phyloP scores from a whole-genome alignment of 1,140 invertebrate species.

The Dinoponera quadriceps region DNA sequence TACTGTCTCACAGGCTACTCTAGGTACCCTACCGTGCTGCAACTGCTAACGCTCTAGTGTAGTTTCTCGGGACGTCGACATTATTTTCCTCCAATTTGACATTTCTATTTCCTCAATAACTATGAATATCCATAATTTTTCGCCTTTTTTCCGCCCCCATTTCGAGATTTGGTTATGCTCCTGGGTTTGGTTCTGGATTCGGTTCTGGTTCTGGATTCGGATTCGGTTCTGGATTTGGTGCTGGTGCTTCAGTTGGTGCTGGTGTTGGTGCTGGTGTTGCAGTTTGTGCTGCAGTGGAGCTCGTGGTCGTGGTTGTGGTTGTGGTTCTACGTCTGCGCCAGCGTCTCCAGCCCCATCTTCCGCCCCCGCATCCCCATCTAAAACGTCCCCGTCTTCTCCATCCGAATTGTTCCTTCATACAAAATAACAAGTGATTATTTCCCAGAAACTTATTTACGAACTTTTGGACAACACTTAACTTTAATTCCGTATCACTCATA shows the following conservation, averaged over 20 bases:
- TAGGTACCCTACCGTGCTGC: neutral
- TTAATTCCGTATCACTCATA: too few relatives aligned
- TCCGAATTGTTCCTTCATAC: conserved; percentile 6
- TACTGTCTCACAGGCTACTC: neutral
- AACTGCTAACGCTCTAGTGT: neutral
- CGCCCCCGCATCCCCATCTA: too few relatives aligned
- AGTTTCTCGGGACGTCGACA: neutral
- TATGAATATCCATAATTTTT: neutral
- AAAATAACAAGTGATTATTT: neutral
- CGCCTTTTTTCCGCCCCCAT: neutral
- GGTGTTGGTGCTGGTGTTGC: neutral
- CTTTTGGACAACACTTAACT: neutral
- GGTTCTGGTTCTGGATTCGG: too few relatives aligned
- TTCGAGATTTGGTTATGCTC: too few relatives aligned
- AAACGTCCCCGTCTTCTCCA: neutral
- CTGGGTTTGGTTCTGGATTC: too few relatives aligned
- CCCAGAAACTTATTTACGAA: too few relatives aligned
- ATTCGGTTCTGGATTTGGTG: too few relatives aligned
- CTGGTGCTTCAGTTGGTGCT: neutral
- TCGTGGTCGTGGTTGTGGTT: neutral
- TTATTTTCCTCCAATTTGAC: neutral
- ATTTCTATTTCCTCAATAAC: neutral
- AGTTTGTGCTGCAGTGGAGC: too few relatives aligned
- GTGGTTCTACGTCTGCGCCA: neutral
- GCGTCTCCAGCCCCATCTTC: neutral